Evolutionary conservation across 2,888 invertebrate genomes (phyloP).

Genomic region (Diplolepis rosae): DNA sequence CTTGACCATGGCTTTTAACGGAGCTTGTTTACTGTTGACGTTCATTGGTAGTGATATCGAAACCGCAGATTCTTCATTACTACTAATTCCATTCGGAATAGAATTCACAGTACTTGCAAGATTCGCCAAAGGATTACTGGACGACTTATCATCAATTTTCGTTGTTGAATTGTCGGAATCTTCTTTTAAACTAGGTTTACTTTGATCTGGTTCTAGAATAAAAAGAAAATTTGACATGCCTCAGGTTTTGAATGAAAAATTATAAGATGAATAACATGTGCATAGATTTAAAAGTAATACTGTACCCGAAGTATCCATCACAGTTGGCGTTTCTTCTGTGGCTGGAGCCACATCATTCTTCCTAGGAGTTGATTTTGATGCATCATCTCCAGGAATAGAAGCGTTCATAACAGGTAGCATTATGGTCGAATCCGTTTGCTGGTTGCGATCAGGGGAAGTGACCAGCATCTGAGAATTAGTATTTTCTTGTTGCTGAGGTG

Average conservation of each 20-base stretch:
- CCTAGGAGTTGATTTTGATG: slow-evolving; percentile 52
- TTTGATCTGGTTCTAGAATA: slow-evolving; percentile 56
- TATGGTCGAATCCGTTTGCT: slow-evolving; percentile 49
- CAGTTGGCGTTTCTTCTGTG: slow-evolving; percentile 48
- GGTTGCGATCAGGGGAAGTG: slow-evolving; percentile 45
- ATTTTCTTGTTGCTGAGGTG: slow-evolving; percentile 59
- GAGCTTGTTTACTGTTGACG: slow-evolving; percentile 67
- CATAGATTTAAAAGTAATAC: background rate
- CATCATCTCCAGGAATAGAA: slow-evolving; percentile 50
- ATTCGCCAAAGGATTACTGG: slow-evolving; percentile 68
- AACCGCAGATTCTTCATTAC: slow-evolving; percentile 58
- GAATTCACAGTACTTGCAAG: slow-evolving; percentile 70
- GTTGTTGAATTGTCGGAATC: slow-evolving; percentile 58
- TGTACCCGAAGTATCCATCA: slow-evolving; percentile 44
- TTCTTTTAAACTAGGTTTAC: slow-evolving; percentile 59
- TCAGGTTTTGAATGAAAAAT: no score
- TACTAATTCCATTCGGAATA: slow-evolving; percentile 66
- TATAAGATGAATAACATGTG: no score
- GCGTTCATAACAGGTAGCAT: slow-evolving; percentile 39
- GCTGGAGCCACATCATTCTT: slow-evolving; percentile 53
- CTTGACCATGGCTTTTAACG: slow-evolving; percentile 94
- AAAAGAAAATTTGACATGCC: no score
- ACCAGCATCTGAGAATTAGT: slow-evolving; percentile 64
- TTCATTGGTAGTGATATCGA: slow-evolving; percentile 57
- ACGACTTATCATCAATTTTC: slow-evolving; percentile 69